A percentile compares a stretch with the other conserved stretches of the same genome.
Conservation (phyloP, 2,797 vertebrate genomes). For the Botia kubotai region DNA sequence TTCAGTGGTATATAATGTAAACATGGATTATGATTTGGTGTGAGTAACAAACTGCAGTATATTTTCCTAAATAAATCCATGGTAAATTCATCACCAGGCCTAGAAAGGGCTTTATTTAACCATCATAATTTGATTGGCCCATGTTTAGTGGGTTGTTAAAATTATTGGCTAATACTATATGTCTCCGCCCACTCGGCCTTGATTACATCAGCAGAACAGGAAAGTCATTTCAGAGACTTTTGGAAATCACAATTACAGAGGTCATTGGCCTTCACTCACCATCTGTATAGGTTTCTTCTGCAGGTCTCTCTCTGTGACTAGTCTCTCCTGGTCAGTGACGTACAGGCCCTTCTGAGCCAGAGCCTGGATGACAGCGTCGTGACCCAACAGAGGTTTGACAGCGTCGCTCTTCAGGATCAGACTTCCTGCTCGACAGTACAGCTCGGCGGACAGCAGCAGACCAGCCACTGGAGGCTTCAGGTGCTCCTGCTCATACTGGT, state of each 20-base stretch:
- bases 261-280: slow-evolving; percentile 77
- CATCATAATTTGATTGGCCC: not conserved
- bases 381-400: slow-evolving; percentile 89
- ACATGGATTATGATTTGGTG: too few species aligned
- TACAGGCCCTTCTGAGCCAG: slow-evolving; percentile 95
- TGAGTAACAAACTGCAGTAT: too few species aligned
- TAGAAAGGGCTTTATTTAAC: not conserved
- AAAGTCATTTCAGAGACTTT: not conserved
- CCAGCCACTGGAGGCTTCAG: slow-evolving; percentile 92
- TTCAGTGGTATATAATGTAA: too few species aligned
- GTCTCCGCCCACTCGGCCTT: not conserved
- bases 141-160: not conserved
- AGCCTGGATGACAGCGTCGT: slow-evolving; percentile 94
- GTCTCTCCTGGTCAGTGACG: slow-evolving; percentile 92
- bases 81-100: not conserved
- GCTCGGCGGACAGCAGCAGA: slow-evolving; percentile 92
- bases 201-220: not conserved
- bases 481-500: slow-evolving; percentile 99
- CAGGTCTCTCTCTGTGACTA: slow-evolving; percentile 94
- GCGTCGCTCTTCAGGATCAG: slow-evolving; percentile 91
- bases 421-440: slow-evolving; percentile 93
- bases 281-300: slow-evolving; percentile 94
- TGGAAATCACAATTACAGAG: not conserved
- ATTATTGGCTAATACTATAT: not conserved
- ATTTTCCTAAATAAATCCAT: too few species aligned